Base-by-base conservation (phyloP, 2,113 vertebrate genomes). In the Rhabdomys dilectus region DNA sequence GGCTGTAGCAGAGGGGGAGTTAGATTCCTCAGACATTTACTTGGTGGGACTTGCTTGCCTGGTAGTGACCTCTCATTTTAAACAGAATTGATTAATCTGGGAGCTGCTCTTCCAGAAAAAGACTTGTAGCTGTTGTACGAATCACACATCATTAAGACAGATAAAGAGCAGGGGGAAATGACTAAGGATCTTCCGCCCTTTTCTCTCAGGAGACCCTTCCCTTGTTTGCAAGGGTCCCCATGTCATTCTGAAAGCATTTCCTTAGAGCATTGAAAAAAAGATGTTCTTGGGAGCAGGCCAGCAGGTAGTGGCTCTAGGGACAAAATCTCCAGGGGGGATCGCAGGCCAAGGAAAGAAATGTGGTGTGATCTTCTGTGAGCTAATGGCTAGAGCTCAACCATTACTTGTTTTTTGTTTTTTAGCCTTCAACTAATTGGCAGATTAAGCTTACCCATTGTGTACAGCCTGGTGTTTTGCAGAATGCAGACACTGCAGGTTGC, bases 241-340 rank as follows among this genome's bases (percentile, higher is more conserved):
- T 94, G 96, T 91, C 96, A 87, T 82, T 95, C 70, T 81, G 96
- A 96, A 97, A 91, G 91, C 68, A 84, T 24, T 19, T 91, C 96
- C 91, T 91, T 53, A 36, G 97, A 76, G 97, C 68, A 81, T 5
- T 87, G 96, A 80, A 89, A 88, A 88, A 93, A 95, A 92, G 94
- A 80, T 88, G 89, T 94, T 96, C 89, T 91, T 97, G 97, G 97
- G 95, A 98, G 36, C 73, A 51, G 56, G 88, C 96, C 96, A 97
- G 87, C 48, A 77, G 91, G 66, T 34, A 80, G 42, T 80, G 60
- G 34, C 94, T 93, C 89, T 42, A 51, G 96, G 93, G 96, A 97
- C 77, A 92, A 64, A 90, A 82, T 91, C 88, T 78, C 81, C 4
- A 82, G 73, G 80, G 96, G 85, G 22, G 96, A 72, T 31, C 70